A percentile compares a stretch with the other conserved stretches of the same genome.
phyloP scores from a whole-genome alignment of 2,113 vertebrate species.

The Petrocephalus zakoni region DNA sequence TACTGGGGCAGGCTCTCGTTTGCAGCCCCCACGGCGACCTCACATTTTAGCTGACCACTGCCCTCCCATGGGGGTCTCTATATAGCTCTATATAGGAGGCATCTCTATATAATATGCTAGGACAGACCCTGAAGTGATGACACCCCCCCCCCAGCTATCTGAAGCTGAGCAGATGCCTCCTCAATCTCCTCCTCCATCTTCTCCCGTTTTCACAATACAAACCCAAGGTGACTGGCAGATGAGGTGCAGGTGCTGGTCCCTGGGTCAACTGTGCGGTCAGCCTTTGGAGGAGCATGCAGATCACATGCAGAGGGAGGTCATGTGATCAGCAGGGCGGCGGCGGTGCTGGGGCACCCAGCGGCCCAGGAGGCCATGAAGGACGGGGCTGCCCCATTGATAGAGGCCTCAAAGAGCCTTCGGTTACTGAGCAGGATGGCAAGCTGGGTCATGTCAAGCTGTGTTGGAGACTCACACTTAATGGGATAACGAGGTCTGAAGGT shows the following conservation, averaged over 20 bases:
- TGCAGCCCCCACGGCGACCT: too few relatives aligned
- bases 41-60: not conserved
- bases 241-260: not conserved
- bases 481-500: too few relatives aligned
- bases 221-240: not conserved
- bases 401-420: too few relatives aligned
- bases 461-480: too few relatives aligned
- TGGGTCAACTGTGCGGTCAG: not conserved
- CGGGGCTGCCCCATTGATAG: too few relatives aligned
- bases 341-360: too few relatives aligned
- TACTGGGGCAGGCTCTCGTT: too few relatives aligned
- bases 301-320: not conserved
- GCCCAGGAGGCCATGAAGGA: too few relatives aligned
- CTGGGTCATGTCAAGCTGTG: too few relatives aligned
- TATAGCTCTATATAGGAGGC: too few relatives aligned
- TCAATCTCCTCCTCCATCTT: not conserved
- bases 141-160: too few relatives aligned
- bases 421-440: too few relatives aligned
- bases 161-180: not conserved
- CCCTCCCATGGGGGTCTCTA: not conserved
- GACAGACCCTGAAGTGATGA: not conserved
- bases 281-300: not conserved
- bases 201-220: not conserved
- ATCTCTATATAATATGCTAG: not conserved
- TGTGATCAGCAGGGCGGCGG: not conserved